Percentiles rank a stretch among this genome's conserved stretches.
Conservation (phyloP, 2,797 vertebrate genomes). For the Coregonus suidteri region DNA sequence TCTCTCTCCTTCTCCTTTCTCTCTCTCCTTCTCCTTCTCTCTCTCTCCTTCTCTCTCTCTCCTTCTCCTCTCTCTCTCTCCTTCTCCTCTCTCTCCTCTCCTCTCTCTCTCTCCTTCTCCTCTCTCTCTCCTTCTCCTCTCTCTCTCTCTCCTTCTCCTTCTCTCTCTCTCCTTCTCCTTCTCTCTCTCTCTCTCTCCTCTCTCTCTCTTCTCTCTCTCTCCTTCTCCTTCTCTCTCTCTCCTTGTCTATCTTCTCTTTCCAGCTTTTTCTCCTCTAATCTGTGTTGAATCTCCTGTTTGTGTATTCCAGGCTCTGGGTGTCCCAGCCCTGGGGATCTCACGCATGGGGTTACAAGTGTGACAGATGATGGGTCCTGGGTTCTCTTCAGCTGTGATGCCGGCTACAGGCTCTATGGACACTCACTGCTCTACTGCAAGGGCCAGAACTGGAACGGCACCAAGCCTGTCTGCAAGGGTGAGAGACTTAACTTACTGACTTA, state of each 20-base stretch:
- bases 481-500: neutral
- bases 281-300: neutral
- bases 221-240: neutral
- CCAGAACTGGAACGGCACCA: conserved; percentile 68
- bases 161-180: no score
- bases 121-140: no score
- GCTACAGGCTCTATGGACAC: conserved; percentile 67
- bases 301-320: conserved; percentile 65
- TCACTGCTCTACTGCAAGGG: conserved; percentile 72
- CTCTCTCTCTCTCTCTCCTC: no score
- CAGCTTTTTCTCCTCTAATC: neutral
- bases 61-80: no score
- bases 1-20: no score
- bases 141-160: no score
- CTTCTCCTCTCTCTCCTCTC: no score
- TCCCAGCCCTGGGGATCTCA: conserved; percentile 45
- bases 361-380: conserved; percentile 63
- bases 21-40: no score
- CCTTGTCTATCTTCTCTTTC: neutral
- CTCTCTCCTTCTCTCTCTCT: no score
- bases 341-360: conserved; percentile 57
- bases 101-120: no score
- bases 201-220: neutral
- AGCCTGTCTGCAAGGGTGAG: conserved; percentile 73
- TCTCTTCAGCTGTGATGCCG: conserved; percentile 64